These are phyloP conservation scores for Sebastes flavidus DNA, from an alignment of 2,797 vertebrate genomes.

Conservation along the genomic window DNA sequence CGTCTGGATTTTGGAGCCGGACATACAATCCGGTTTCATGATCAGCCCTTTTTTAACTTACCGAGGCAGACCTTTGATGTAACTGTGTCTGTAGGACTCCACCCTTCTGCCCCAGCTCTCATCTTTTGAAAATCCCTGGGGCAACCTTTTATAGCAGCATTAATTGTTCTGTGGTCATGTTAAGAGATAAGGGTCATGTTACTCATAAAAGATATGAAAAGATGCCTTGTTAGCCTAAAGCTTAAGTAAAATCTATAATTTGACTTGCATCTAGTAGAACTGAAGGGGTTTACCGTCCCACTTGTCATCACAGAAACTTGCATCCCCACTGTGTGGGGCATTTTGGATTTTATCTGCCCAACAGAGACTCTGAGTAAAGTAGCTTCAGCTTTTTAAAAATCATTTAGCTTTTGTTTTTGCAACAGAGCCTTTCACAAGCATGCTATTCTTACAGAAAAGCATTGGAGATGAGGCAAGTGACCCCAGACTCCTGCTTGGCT, in stretches of 20 bases:
- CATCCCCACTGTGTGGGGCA: not conserved
- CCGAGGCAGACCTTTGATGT: conserved; percentile 48
- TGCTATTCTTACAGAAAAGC: not conserved
- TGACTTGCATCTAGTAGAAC: not conserved
- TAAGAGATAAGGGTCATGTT: conserved; percentile 8
- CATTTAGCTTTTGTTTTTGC: not conserved
- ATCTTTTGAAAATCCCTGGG: conserved; percentile 31
- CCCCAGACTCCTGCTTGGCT: not conserved
- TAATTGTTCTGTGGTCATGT: conserved; percentile 28
- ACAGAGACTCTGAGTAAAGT: not conserved
- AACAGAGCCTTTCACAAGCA: not conserved
- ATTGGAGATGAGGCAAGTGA: not conserved
- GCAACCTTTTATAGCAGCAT: conserved; percentile 36
- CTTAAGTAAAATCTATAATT: not conserved
- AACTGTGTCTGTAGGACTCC: conserved; percentile 36
- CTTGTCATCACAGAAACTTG: not conserved
- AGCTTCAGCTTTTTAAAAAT: not conserved
- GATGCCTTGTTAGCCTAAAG: not conserved
- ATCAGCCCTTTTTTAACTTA: conserved; percentile 21
- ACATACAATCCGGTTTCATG: conserved; percentile 20
- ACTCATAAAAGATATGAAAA: conserved; percentile 5
- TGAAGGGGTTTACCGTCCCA: not conserved
- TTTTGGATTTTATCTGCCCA: not conserved
- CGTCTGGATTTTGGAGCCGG: not conserved
- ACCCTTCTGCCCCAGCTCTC: conserved; percentile 40